A percentile compares a stretch with the other conserved stretches of the same genome.
These are phyloP conservation scores for Cyprinus carpio DNA, from an alignment of 2,113 vertebrate genomes.

Conservation along the genomic window DNA sequence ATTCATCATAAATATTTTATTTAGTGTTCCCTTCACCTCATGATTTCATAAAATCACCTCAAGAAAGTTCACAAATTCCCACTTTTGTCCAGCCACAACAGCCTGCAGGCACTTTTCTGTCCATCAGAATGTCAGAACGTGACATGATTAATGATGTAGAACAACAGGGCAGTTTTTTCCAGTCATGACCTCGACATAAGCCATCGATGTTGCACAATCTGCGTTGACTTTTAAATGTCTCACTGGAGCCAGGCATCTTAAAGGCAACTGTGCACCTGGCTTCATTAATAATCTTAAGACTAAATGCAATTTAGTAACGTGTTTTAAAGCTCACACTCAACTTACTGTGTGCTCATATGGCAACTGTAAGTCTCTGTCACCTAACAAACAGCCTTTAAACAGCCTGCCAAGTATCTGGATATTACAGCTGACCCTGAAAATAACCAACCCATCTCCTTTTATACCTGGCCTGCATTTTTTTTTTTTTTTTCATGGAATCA, in stretches of 20 bases:
- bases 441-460: constrained; percentile 56
- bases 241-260: not conserved
- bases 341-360: not conserved
- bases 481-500: constrained; percentile 52
- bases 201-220: not conserved
- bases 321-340: not conserved
- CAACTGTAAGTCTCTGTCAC: not conserved
- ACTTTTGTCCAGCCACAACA: not conserved
- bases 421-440: constrained; percentile 59
- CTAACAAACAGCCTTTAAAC: constrained; percentile 37
- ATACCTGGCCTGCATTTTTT: constrained; percentile 56
- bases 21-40: not conserved
- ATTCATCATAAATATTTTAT: not conserved
- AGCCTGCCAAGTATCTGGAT: constrained; percentile 55
- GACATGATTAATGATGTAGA: constrained; percentile 1
- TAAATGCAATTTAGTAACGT: not conserved
- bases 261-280: not conserved
- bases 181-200: not conserved
- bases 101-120: not conserved
- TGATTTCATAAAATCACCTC: not conserved
- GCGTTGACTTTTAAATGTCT: not conserved
- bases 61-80: not conserved
- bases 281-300: not conserved
- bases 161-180: not conserved
- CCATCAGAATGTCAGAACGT: not conserved